Conservation (phyloP, 2,888 invertebrate species). For the Blomia tropicalis region DNA sequence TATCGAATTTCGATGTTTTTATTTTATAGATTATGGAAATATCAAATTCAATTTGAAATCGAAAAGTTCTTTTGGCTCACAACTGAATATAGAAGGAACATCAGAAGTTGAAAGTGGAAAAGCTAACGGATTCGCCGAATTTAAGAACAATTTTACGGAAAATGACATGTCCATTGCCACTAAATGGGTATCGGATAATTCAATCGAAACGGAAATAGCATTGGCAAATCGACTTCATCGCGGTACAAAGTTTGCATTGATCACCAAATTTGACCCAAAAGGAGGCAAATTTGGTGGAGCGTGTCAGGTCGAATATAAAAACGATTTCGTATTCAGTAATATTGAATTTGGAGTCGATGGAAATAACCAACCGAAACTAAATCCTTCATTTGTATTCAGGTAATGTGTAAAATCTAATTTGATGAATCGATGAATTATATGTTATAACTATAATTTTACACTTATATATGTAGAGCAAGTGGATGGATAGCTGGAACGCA, state of each 20-base stretch:
- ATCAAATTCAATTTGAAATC: conserved; percentile 7
- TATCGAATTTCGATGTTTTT: background rate
- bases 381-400: background rate
- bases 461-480: background rate
- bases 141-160: background rate
- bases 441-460: background rate
- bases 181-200: conserved; percentile 1
- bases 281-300: background rate
- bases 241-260: background rate
- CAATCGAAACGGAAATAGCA: background rate
- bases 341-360: background rate
- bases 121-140: background rate
- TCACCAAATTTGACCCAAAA: conserved; percentile 1
- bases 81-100: background rate
- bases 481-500: conserved; percentile 4
- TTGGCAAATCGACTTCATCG: background rate
- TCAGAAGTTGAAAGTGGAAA: background rate
- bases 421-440: too few species aligned
- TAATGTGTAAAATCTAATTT: background rate
- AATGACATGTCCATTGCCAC: background rate
- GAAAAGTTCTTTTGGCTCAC: background rate
- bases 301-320: background rate
- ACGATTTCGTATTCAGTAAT: background rate
- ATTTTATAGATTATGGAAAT: background rate
- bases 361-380: background rate